Percentiles rank a stretch among this genome's conserved stretches.
These are phyloP conservation scores for Enteromius afrohamiltoni DNA, from an alignment of 2,797 vertebrate species.

Conservation along the genomic window DNA sequence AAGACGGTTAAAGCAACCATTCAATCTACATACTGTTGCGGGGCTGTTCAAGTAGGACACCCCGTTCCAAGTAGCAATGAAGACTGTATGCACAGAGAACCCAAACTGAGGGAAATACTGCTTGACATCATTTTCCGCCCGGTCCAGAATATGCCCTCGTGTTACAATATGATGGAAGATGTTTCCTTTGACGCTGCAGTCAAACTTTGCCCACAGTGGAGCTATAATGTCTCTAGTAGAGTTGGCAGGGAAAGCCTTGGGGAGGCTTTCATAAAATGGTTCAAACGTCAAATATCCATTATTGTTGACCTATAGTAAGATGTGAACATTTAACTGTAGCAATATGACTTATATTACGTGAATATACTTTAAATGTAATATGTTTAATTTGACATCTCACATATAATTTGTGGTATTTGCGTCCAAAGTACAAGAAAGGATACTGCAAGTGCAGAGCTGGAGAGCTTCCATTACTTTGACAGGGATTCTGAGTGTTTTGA, in stretches of 20 bases:
- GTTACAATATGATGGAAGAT: neutral
- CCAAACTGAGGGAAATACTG: slow-evolving; percentile 11
- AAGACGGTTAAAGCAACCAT: neutral
- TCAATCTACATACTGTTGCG: neutral
- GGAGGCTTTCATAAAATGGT: neutral
- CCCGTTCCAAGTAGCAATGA: neutral
- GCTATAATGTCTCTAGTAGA: slow-evolving; percentile 29
- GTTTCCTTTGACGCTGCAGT: slow-evolving; percentile 15
- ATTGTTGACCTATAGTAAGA: slow-evolving; percentile 23
- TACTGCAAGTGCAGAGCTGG: neutral
- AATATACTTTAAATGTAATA: neutral
- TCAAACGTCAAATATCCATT: slow-evolving; percentile 32
- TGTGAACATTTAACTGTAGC: neutral
- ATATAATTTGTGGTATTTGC: neutral
- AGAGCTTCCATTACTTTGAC: neutral
- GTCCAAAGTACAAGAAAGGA: slow-evolving; percentile 25
- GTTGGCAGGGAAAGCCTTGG: slow-evolving; percentile 11
- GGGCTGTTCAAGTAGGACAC: neutral
- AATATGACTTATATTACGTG: neutral
- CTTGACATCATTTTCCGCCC: neutral
- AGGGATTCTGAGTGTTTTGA: neutral
- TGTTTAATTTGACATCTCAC: neutral
- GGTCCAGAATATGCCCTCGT: neutral
- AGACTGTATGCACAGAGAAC: neutral
- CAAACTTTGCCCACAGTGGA: slow-evolving; percentile 34